A percentile compares a stretch with the other conserved stretches of the same genome.
phyloP scores from a whole-genome alignment of 2,797 vertebrate genomes.

The Sternarchorhynchus goeldii region DNA sequence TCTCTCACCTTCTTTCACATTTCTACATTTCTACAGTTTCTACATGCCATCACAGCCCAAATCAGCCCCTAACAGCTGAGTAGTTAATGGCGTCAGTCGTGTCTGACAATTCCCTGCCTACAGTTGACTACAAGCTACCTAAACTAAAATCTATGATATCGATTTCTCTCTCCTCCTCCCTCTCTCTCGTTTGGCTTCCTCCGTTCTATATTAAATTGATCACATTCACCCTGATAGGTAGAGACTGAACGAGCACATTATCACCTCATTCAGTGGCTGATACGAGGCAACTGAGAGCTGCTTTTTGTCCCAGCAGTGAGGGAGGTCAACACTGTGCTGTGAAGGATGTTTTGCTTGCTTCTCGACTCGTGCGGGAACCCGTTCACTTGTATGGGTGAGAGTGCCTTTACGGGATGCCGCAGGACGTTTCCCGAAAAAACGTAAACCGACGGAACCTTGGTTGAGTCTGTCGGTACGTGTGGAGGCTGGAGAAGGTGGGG shows the following conservation, averaged over 20 bases:
- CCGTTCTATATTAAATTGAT: neutral
- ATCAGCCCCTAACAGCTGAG: too few relatives aligned
- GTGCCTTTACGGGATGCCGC: neutral
- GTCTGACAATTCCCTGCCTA: too few relatives aligned
- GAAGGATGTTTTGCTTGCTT: constrained; percentile 74
- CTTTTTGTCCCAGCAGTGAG: constrained; percentile 38
- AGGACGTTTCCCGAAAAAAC: too few relatives aligned
- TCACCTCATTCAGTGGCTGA: neutral
- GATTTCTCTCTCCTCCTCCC: neutral
- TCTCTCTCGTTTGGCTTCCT: neutral
- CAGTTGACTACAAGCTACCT: too few relatives aligned
- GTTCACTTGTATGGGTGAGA: neutral
- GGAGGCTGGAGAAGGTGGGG: too few relatives aligned
- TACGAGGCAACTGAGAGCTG: too few relatives aligned
- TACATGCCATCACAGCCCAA: too few relatives aligned
- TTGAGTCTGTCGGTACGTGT: neutral
- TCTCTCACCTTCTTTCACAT: too few relatives aligned
- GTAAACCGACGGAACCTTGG: neutral
- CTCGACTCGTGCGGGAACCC: constrained; percentile 39
- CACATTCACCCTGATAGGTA: neutral
- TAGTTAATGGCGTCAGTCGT: too few relatives aligned
- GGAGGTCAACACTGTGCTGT: constrained; percentile 53
- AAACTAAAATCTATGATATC: too few relatives aligned
- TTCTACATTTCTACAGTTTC: too few relatives aligned
- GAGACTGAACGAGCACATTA: neutral